Conservation (phyloP, 2,797 vertebrate species). For the Sphenopsis melanotis region DNA sequence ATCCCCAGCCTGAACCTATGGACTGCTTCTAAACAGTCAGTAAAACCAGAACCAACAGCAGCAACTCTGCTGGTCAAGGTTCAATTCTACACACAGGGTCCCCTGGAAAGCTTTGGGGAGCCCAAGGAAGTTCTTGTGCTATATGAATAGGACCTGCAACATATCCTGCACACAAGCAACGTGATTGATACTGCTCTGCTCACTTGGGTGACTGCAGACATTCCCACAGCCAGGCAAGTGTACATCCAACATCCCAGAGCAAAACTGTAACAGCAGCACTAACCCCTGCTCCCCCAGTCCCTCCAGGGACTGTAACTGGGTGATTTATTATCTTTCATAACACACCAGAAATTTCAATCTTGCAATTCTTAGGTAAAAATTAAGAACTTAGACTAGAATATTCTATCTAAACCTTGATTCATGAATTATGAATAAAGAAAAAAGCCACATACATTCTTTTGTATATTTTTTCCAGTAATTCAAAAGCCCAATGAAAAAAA, state of each 20-base stretch:
- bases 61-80: not conserved
- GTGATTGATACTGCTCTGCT: not conserved
- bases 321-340: not conserved
- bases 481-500: not conserved
- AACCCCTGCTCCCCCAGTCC: not conserved
- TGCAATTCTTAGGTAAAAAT: not conserved
- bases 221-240: not conserved
- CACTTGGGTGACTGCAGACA: not conserved
- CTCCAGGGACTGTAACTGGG: not conserved
- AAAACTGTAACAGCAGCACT: not conserved
- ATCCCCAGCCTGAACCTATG: not conserved
- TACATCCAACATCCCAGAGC: not conserved
- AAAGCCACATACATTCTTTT: not conserved
- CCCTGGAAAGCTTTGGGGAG: not conserved
- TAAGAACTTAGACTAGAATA: not conserved
- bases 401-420: not conserved
- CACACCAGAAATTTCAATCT: not conserved
- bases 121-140: not conserved
- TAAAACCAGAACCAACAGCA: not conserved
- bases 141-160: not conserved
- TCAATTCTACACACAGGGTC: not conserved
- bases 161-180: not conserved
- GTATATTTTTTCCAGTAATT: not conserved
- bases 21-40: not conserved
- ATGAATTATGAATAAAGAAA: not conserved